Percentiles rank a stretch among this genome's conserved stretches.
Conservation (phyloP, 2,888 invertebrate genomes). For the Agelastica alni region DNA sequence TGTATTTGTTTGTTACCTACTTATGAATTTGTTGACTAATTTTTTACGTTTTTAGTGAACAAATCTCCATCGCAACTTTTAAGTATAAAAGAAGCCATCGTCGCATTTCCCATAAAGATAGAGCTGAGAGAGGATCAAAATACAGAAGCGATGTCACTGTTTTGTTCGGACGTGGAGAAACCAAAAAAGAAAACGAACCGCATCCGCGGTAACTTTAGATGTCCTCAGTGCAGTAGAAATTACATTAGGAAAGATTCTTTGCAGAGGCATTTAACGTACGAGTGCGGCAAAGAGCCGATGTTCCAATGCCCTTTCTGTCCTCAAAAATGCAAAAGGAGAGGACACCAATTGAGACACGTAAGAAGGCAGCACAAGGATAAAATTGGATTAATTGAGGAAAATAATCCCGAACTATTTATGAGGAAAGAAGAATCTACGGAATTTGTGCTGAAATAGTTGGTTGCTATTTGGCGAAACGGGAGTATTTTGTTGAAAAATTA, state of each 20-base stretch:
- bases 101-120: slow-evolving; percentile 47
- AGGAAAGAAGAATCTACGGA: slow-evolving; percentile 22
- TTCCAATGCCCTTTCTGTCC: slow-evolving; percentile 73
- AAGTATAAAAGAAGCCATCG: slow-evolving; percentile 25
- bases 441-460: slow-evolving; percentile 4
- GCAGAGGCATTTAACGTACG: slow-evolving; percentile 76
- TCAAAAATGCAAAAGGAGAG: slow-evolving; percentile 69
- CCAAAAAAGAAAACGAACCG: slow-evolving; percentile 45
- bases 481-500: no score
- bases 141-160: slow-evolving; percentile 26
- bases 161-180: slow-evolving; percentile 26
- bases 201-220: slow-evolving; percentile 57
- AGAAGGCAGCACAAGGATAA: slow-evolving; percentile 60
- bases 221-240: slow-evolving; percentile 74
- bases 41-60: no score
- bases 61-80: no score
- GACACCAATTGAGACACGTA: slow-evolving; percentile 63
- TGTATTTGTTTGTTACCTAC: no score
- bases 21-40: no score
- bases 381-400: slow-evolving; percentile 57
- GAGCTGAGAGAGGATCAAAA: slow-evolving; percentile 44
- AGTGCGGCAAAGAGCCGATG: slow-evolving; percentile 73
- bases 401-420: slow-evolving; percentile 52
- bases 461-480: background rate
- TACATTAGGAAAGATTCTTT: slow-evolving; percentile 80